These are phyloP conservation scores for Rambutsinella grinnellia DNA, from an alignment of 2,888 invertebrate genomes.

Conservation along the genomic window DNA sequence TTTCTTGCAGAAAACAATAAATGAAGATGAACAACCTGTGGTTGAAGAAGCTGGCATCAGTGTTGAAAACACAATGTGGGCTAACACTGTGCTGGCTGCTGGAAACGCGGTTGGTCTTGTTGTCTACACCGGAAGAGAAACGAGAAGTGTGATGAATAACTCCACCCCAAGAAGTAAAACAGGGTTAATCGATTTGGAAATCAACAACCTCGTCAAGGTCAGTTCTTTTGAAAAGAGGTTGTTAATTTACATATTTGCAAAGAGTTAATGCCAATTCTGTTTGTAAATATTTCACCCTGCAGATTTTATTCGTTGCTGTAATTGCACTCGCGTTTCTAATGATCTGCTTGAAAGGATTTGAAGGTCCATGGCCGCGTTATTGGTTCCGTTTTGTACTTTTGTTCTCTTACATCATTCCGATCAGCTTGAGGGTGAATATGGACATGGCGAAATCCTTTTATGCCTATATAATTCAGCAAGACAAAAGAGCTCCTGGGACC, in stretches of 20 bases:
- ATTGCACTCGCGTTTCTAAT: conserved; percentile 88
- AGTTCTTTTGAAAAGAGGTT: background rate
- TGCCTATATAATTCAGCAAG: conserved; percentile 95
- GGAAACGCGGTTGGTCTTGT: conserved; percentile 95
- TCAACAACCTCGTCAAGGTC: conserved; percentile 96
- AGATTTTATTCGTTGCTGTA: conserved; percentile 77
- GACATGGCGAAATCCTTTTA: conserved; percentile 99
- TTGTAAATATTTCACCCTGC: too few relatives aligned
- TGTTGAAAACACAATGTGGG: conserved; percentile 98
- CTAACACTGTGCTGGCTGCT: conserved; percentile 97
- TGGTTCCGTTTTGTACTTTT: conserved; percentile 96
- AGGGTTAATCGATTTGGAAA: conserved; percentile 93
- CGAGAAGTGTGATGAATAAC: conserved; percentile 98
- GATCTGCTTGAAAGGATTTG: conserved; percentile 97
- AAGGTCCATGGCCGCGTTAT: conserved; percentile 96
- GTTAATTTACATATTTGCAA: too few relatives aligned
- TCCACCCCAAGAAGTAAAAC: conserved; percentile 96
- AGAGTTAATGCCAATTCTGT: too few relatives aligned
- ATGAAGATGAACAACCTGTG: conserved; percentile 72
- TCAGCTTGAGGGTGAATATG: conserved; percentile 93
- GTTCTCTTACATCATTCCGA: conserved; percentile 99
- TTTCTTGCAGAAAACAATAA: conserved; percentile 82
- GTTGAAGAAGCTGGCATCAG: conserved; percentile 73
- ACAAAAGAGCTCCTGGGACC: conserved; percentile 92
- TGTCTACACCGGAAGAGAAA: conserved; percentile 97